Evolutionary conservation across 2,113 vertebrate genomes (phyloP).

Genomic region (Dolichotis patagonum): DNA sequence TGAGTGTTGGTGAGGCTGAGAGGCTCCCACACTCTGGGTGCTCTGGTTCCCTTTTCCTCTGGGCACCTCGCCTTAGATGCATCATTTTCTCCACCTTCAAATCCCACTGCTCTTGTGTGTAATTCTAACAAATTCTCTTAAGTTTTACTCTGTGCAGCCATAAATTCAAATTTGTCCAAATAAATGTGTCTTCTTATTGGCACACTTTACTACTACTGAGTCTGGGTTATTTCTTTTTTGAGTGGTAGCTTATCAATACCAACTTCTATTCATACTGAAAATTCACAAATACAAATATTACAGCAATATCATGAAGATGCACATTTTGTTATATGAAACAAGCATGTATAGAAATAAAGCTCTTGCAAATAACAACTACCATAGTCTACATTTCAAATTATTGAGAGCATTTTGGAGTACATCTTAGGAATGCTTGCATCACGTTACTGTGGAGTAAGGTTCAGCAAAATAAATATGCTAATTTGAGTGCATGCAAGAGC

Average conservation of each 20-base stretch:
- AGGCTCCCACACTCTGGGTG: not conserved
- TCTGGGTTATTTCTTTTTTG: not conserved
- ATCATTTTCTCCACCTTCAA: not conserved
- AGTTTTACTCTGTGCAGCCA: not conserved
- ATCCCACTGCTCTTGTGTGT: not conserved
- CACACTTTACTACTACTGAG: not conserved
- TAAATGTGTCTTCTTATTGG: not conserved
- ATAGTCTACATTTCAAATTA: not conserved
- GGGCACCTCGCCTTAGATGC: not conserved
- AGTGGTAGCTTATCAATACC: not conserved
- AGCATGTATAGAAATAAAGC: not conserved
- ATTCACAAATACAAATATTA: conserved; percentile 55
- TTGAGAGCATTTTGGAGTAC: not conserved
- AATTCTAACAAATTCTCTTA: not conserved
- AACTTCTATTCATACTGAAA: not conserved
- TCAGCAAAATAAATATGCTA: not conserved
- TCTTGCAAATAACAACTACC: not conserved
- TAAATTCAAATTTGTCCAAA: not conserved
- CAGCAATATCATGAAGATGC: not conserved
- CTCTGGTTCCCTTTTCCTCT: not conserved
- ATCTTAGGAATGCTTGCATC: not conserved
- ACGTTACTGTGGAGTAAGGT: not conserved
- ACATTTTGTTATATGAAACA: not conserved
- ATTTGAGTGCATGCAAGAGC: not conserved
- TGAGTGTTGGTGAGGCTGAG: not conserved